Percentiles rank a stretch among this genome's conserved stretches.
Conservation (phyloP, 2,113 vertebrate species). For the Bubo bubo region DNA sequence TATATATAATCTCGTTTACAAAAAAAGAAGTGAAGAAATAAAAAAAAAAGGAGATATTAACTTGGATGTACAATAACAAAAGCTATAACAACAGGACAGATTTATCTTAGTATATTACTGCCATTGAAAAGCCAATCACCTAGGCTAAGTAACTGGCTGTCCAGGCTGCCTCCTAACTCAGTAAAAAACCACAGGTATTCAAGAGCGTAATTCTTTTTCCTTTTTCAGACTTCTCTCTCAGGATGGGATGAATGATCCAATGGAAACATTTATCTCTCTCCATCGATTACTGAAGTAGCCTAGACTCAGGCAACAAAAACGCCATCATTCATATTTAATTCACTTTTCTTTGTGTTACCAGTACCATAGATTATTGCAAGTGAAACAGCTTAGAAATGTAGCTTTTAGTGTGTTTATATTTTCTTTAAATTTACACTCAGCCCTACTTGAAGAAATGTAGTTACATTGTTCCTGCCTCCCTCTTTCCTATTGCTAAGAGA, state of each 20-base stretch:
- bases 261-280: constrained; percentile 2
- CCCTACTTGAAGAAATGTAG: neutral
- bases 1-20: neutral
- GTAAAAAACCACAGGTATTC: neutral
- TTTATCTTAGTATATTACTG: neutral
- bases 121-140: neutral
- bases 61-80: neutral
- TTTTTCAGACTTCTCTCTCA: neutral
- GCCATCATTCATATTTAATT: neutral
- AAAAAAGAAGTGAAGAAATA: neutral
- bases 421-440: neutral
- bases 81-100: neutral
- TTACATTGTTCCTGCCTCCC: neutral
- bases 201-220: neutral
- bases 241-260: neutral
- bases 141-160: neutral
- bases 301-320: constrained; percentile 1
- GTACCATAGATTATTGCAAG: neutral
- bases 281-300: neutral
- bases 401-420: neutral
- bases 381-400: neutral
- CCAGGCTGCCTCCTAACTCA: neutral
- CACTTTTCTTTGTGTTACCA: neutral
- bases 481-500: neutral
- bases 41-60: neutral